Evolutionary conservation across 2,113 vertebrate species (phyloP).

Genomic region (Sterrhoptilus dennistouni): DNA sequence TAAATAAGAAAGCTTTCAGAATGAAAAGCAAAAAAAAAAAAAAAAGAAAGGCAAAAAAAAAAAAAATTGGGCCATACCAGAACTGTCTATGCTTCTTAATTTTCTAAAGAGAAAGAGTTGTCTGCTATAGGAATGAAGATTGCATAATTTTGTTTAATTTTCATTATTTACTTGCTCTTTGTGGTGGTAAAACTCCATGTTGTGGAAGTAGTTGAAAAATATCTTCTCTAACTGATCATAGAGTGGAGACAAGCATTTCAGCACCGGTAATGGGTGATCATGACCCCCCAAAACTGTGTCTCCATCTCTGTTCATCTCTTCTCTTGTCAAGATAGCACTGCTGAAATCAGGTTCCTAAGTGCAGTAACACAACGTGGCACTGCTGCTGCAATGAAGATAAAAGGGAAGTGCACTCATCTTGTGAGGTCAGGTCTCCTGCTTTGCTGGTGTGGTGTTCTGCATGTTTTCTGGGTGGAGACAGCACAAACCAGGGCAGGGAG

Average conservation of each 20-base stretch:
- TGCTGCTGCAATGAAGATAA: background rate
- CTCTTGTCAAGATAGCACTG: background rate
- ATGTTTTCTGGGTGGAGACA: background rate
- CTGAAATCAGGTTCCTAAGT: background rate
- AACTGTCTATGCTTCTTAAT: background rate
- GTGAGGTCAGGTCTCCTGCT: background rate
- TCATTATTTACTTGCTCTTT: background rate
- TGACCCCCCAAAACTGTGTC: background rate
- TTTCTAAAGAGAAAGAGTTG: background rate
- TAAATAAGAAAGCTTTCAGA: background rate
- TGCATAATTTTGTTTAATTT: background rate
- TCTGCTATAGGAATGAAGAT: background rate
- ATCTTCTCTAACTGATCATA: background rate
- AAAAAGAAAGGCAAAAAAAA: background rate
- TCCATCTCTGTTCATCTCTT: background rate
- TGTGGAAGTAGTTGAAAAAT: background rate
- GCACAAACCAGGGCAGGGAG: background rate
- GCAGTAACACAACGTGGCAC: background rate
- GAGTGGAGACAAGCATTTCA: background rate
- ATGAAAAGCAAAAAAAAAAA: background rate
- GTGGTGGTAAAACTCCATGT: background rate
- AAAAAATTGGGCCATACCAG: background rate
- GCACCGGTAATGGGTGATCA: background rate
- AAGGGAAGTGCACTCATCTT: background rate
- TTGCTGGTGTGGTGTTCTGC: background rate